phyloP scores from a whole-genome alignment of 2,888 invertebrate genomes.

The Drosophila aldrichi region DNA sequence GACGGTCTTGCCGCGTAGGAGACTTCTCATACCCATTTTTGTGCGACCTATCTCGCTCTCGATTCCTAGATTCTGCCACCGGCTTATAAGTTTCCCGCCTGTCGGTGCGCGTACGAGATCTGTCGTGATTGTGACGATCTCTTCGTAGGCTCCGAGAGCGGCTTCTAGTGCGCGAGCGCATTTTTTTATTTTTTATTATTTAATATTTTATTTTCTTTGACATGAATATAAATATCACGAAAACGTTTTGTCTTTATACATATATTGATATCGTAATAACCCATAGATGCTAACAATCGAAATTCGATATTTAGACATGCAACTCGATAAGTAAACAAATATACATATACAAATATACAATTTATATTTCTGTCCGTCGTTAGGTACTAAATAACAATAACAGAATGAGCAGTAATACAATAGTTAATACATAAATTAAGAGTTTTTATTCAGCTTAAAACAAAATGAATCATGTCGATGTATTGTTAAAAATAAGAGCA shows the following conservation, averaged over 20 bases:
- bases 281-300: conserved; percentile 19
- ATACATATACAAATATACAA: background rate
- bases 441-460: background rate
- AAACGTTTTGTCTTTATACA: conserved; percentile 42
- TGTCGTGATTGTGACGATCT: conserved; percentile 26
- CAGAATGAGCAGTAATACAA: background rate
- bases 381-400: background rate
- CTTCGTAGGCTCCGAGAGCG: conserved; percentile 55
- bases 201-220: background rate
- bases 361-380: too few species aligned
- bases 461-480: background rate
- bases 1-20: conserved; percentile 3
- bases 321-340: background rate
- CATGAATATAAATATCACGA: conserved; percentile 7
- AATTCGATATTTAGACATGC: background rate
- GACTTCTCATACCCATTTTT: conserved; percentile 18
- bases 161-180: conserved; percentile 64
- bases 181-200: conserved; percentile 4
- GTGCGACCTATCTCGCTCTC: conserved; percentile 13
- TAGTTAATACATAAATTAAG: background rate
- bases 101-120: conserved; percentile 24
- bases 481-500: background rate
- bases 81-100: conserved; percentile 32
- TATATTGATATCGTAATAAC: conserved; percentile 19
- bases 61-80: conserved; percentile 14